Evolutionary conservation across 92 coral and sea anemone genomes (phyloP), one percentile per base, ranked within the genome.

Genomic region (Palythoa heliodiscus): DNA sequence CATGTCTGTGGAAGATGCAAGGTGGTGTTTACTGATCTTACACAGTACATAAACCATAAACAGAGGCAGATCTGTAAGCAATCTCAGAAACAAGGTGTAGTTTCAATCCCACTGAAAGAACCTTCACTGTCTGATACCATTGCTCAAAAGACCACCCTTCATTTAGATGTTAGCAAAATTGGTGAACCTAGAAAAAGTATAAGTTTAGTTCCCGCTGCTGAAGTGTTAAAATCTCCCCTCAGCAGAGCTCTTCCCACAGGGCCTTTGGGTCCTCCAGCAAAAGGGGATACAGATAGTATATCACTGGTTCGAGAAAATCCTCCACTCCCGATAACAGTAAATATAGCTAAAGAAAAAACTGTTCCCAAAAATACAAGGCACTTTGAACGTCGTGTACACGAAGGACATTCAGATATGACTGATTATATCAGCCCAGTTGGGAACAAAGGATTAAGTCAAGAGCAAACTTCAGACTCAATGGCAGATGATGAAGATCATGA

Each of bases 1-100:
- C 99, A 96, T 86, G 95, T 92, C 52, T 96, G 99, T 82, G 99
- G 99, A 8, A 92, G 87, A 86, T 96, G 99, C 78, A 96, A 91
- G 52, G 86, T 84, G 52, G 84, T 94, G 23, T 96, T 96, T 88
- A 92, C 92, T 13, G 95, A 93, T 75, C 89, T 96, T 39, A 71
- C 98, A 47, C 89, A 78, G 5, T 96, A 96, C 87, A 89, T 96
- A 20, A 87, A 84, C 4, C 99, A 96, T 68, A 96, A 96, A 88
- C 88, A 89, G 86, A 55, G 87, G 75, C 90, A 89, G 70, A 25
- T 87, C n/a, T 91, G 94, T 35, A 84, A 76, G 23, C 75, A 74
- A 55, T 64, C 63, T 29, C 84, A 76, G 35, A 75, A 67, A n/a
- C 20, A 63, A n/a, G 66, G 16, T 54, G 76, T 4, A 11, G 3